Evolutionary conservation across 1,140 invertebrate genomes (phyloP).

Genomic region (Vollenhovia emeryi): DNA sequence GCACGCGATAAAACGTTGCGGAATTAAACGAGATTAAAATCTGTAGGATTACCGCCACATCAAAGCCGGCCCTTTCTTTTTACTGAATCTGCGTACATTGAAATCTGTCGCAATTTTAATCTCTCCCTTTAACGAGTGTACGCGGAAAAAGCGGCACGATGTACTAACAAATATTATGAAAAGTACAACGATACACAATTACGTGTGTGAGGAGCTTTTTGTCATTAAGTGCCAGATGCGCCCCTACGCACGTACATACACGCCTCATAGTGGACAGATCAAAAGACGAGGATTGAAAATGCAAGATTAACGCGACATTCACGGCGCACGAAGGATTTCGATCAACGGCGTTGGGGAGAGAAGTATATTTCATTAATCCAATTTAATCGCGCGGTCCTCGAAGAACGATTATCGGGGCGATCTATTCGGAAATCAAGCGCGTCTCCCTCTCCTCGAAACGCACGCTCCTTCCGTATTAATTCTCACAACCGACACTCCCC

Average conservation of each 20-base stretch:
- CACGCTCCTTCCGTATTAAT: background rate
- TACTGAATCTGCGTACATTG: constrained; percentile 30
- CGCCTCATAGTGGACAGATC: background rate
- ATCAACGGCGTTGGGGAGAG: background rate
- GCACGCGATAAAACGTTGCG: constrained; percentile 52
- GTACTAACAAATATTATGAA: constrained; percentile 3
- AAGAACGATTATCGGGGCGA: too few species aligned
- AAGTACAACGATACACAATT: constrained; percentile 19
- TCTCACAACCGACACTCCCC: background rate
- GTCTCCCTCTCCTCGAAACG: background rate
- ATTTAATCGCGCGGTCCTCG: background rate
- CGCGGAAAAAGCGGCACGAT: constrained; percentile 8
- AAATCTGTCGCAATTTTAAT: constrained; percentile 54
- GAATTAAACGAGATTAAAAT: constrained; percentile 62
- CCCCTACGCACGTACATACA: background rate
- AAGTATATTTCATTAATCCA: background rate
- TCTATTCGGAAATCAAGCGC: background rate
- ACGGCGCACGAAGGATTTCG: background rate
- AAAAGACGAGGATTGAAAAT: constrained; percentile 12
- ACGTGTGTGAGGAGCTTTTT: background rate
- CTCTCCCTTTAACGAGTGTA: constrained; percentile 21
- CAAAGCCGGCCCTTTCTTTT: constrained; percentile 44
- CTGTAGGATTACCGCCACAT: constrained; percentile 48
- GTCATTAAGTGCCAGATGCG: background rate
- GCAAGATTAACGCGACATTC: background rate